phyloP scores from a whole-genome alignment of 2,113 vertebrate species.

The Mobula birostris region DNA sequence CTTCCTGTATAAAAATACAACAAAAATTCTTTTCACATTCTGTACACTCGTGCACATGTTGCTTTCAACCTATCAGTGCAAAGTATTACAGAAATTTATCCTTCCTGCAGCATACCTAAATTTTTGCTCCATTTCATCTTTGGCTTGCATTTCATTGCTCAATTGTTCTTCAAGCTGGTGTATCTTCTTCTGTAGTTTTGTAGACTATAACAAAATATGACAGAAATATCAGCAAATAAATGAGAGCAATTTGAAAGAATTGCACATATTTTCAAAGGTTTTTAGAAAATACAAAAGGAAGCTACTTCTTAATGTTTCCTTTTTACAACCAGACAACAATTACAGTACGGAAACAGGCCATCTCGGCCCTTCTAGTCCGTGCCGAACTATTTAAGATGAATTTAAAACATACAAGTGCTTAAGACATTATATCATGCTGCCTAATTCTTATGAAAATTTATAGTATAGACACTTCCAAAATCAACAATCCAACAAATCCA shows the following conservation, averaged over 20 bases:
- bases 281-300: slow-evolving; percentile 34
- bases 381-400: too few species aligned
- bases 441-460: not conserved
- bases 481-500: not conserved
- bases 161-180: slow-evolving; percentile 78
- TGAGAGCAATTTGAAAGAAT: not conserved
- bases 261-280: not conserved
- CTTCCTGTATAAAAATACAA: not conserved
- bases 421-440: not conserved
- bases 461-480: not conserved
- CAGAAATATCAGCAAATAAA: not conserved
- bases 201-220: slow-evolving; percentile 47
- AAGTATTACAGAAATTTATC: not conserved
- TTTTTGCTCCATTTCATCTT: slow-evolving; percentile 85
- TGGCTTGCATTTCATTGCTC: slow-evolving; percentile 77
- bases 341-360: too few species aligned
- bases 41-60: too few species aligned
- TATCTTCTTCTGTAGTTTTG: slow-evolving; percentile 80
- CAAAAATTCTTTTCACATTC: not conserved
- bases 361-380: too few species aligned
- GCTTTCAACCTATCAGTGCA: not conserved
- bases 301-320: slow-evolving; percentile 42
- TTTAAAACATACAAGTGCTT: not conserved
- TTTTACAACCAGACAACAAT: not conserved
- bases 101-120: slow-evolving; percentile 62